These are phyloP conservation scores for Ornithoptera priamus DNA, from an alignment of 2,888 invertebrate genomes.

Conservation along the genomic window DNA sequence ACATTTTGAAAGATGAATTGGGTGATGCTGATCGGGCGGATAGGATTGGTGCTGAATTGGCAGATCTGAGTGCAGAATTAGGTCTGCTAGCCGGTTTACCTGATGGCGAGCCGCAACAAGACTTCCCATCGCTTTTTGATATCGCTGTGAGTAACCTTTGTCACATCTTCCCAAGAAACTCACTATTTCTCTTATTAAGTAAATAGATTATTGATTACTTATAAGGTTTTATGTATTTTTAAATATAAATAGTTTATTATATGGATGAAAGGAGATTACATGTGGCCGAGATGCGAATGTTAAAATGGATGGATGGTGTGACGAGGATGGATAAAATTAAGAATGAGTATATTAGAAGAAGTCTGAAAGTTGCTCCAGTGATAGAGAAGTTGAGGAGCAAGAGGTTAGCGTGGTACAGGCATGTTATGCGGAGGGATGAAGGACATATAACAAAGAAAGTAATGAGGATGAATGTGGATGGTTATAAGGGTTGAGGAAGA, in stretches of 20 bases:
- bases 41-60: slow-evolving; percentile 68
- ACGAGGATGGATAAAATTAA: too few species aligned
- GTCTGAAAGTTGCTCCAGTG: too few species aligned
- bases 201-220: neutral
- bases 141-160: slow-evolving; percentile 61
- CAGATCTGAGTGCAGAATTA: slow-evolving; percentile 69
- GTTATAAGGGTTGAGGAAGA: too few species aligned
- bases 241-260: neutral
- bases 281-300: too few species aligned
- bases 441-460: too few species aligned
- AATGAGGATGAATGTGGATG: too few species aligned
- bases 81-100: slow-evolving; percentile 69
- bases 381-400: too few species aligned
- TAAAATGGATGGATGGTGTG: too few species aligned
- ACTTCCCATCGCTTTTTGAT: slow-evolving; percentile 70
- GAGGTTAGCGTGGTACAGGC: too few species aligned
- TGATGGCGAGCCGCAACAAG: slow-evolving; percentile 64
- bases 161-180: neutral
- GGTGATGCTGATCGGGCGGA: slow-evolving; percentile 69
- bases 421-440: too few species aligned
- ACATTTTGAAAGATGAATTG: slow-evolving; percentile 72
- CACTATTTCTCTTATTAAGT: neutral
- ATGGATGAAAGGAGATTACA: too few species aligned
- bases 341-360: too few species aligned
- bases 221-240: neutral